Evolutionary conservation across 2,113 vertebrate genomes (phyloP).

Genomic region (Synodontis membranacea): DNA sequence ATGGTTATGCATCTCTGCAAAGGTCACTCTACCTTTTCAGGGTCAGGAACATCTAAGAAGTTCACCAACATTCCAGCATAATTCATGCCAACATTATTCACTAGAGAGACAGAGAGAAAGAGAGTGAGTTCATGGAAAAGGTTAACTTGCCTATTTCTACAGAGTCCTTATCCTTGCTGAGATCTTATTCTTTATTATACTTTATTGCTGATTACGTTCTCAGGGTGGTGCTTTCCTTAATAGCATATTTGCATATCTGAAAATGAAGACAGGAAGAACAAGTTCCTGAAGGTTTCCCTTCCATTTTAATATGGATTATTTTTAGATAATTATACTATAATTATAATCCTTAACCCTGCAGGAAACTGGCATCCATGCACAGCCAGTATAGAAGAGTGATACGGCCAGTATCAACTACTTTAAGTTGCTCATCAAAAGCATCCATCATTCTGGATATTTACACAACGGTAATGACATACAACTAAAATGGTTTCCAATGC

Average conservation of each 20-base stretch:
- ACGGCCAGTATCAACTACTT: no score
- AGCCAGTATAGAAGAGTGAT: not conserved
- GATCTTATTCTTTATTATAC: not conserved
- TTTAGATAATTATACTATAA: no score
- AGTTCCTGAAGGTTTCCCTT: not conserved
- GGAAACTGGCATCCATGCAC: not conserved
- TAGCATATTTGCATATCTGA: not conserved
- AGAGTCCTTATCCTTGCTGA: not conserved
- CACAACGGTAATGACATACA: no score
- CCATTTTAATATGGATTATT: not conserved
- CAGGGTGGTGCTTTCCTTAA: not conserved
- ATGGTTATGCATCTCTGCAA: not conserved
- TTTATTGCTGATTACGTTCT: not conserved
- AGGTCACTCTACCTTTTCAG: conserved; percentile 62
- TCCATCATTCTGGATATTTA: no score
- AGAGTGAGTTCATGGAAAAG: not conserved
- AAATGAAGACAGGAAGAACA: not conserved
- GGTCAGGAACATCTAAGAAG: conserved; percentile 69
- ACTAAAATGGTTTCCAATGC: no score
- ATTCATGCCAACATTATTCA: conserved; percentile 77
- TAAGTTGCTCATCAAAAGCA: no score
- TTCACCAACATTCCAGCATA: conserved; percentile 59
- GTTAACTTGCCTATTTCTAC: not conserved
- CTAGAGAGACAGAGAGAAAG: conserved; percentile 54
- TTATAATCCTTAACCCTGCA: no score